phyloP scores from a whole-genome alignment of 2,888 invertebrate species.

The Ptychoptera contaminata region DNA sequence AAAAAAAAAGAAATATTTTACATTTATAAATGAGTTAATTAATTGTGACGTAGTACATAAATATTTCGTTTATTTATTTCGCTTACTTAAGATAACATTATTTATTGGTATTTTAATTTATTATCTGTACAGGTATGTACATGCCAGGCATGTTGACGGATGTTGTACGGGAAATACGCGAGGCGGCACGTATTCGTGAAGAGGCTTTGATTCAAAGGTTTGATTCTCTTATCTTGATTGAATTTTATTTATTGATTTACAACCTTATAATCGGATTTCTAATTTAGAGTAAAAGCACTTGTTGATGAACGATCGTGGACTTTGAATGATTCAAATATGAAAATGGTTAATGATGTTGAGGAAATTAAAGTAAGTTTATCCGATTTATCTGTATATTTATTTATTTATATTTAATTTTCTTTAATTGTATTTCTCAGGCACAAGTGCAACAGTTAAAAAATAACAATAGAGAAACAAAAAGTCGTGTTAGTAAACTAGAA shows the following conservation, averaged over 20 bases:
- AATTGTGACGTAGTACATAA: background rate
- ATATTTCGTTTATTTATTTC: background rate
- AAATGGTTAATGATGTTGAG: slow-evolving; percentile 29
- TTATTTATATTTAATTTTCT: too few relatives aligned
- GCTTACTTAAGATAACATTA: background rate
- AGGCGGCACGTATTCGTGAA: slow-evolving; percentile 53
- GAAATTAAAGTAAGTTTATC: slow-evolving; percentile 24
- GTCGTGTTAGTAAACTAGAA: slow-evolving; percentile 41
- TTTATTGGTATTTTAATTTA: background rate
- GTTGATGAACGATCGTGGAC: slow-evolving; percentile 31
- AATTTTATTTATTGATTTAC: background rate
- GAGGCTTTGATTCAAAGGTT: slow-evolving; percentile 43
- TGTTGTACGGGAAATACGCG: slow-evolving; percentile 54
- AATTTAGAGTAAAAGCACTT: slow-evolving; percentile 26
- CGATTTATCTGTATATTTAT: too few relatives aligned
- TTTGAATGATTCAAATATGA: slow-evolving; percentile 26
- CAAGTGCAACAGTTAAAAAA: slow-evolving; percentile 39
- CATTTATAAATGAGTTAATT: background rate
- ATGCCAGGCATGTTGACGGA: slow-evolving; percentile 59
- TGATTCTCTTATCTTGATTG: slow-evolving; percentile 1
- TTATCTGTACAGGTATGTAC: slow-evolving; percentile 31
- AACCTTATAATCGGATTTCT: background rate
- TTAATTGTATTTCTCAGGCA: slow-evolving; percentile 34
- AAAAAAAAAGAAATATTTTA: background rate
- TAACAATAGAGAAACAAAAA: slow-evolving; percentile 42